Evolutionary conservation across 1,140 invertebrate species (phyloP), one percentile per base, ranked within the genome.

Genomic region (Psilanteris sp.): DNA sequence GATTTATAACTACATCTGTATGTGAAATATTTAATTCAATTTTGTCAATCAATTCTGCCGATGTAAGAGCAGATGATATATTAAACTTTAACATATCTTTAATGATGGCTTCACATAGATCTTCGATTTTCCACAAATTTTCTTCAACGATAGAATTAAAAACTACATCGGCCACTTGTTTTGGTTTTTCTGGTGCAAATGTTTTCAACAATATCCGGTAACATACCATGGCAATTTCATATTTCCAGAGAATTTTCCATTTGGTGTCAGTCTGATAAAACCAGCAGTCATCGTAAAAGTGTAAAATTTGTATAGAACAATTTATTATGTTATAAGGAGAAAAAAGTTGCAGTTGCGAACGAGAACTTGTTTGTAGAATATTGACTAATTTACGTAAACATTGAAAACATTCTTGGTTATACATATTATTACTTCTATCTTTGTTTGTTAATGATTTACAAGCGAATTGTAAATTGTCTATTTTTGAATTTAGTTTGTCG

Each of bases 101-200:
- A 37, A 83, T 50, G 2, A 84, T 10, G 3, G 81, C 54, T 15
- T 77, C 61, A 6, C 80, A 86, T 8, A 85, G 66, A 3, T 78
- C 79, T 26, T 80, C 80, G 4, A 75, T 74, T 16, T 68, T 54
- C 85, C 85, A 87, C 3, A 87, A 44, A 2, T 74, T 78, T 15
- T 83, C 59, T 15, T 77, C 3, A 6, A 81, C 27, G 4, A 87
- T 66, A 0, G 27, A 27, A 1, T 81, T 41, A 0, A 87, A 36
- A 4, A 87, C 44, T 4, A 66, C 66, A 48, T 78, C 13, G 0
- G 78, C 52, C 4, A 82, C 4, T 13, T 81, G 61, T 5, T 43
- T 54, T 0, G 77, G 37, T 39, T 79, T 82, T 1, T 59, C 11
- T 0, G 75, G 62, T 16, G 77, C 10, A 24, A 79, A 87, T 0